Percentiles rank a stretch among this genome's conserved stretches.
phyloP scores from a whole-genome alignment of 2,888 invertebrate species.

The Drosophila monieri region DNA sequence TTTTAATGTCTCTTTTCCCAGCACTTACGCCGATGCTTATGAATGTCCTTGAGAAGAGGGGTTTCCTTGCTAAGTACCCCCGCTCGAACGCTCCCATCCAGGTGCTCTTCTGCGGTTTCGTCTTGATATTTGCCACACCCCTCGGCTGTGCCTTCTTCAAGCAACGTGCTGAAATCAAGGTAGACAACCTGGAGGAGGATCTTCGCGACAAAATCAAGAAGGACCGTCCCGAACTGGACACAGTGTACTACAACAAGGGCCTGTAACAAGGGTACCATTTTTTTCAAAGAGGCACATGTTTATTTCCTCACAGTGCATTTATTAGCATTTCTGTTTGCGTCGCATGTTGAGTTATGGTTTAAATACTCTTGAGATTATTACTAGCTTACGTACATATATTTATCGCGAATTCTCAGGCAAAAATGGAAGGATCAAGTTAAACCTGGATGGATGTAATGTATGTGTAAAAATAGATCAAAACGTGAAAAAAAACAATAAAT shows the following conservation, averaged over 20 bases:
- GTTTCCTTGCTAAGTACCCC: slow-evolving; percentile 87
- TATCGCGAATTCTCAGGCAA: background rate
- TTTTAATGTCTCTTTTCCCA: background rate
- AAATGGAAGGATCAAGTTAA: background rate
- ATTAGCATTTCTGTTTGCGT: slow-evolving; percentile 20
- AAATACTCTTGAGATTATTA: slow-evolving; percentile 27
- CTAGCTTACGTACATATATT: background rate
- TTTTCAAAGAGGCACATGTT: slow-evolving; percentile 17
- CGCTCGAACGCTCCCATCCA: slow-evolving; percentile 91
- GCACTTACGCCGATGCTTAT: slow-evolving; percentile 89
- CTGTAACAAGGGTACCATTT: slow-evolving; percentile 85
- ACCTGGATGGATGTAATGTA: background rate
- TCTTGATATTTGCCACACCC: slow-evolving; percentile 96
- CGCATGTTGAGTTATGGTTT: slow-evolving; percentile 6
- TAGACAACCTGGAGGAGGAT: slow-evolving; percentile 89
- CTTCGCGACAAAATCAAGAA: slow-evolving; percentile 87
- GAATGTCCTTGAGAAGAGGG: slow-evolving; percentile 88
- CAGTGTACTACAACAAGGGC: slow-evolving; percentile 96
- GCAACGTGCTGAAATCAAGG: slow-evolving; percentile 90
- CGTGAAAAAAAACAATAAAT: slow-evolving; percentile 23
- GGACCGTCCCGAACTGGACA: slow-evolving; percentile 86
- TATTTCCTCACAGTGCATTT: slow-evolving; percentile 31
- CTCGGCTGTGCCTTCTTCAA: slow-evolving; percentile 98
- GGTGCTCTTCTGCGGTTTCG: slow-evolving; percentile 87
- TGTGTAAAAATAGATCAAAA: slow-evolving; percentile 2